phyloP scores from a whole-genome alignment of 2,888 invertebrate genomes.

The Tillus elongatus region DNA sequence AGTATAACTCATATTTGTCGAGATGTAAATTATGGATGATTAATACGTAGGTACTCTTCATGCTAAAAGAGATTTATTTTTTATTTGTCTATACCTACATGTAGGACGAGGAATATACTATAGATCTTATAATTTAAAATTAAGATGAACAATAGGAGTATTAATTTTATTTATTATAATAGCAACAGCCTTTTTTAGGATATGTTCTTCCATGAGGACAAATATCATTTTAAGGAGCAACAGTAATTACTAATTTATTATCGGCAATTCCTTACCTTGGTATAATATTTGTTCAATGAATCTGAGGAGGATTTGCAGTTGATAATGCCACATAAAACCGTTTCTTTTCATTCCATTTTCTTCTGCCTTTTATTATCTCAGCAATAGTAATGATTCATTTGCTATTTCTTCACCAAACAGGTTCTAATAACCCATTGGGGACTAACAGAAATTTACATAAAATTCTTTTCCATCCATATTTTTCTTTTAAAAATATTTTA shows the following conservation, averaged over 20 bases:
- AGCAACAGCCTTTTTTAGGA: slow-evolving; percentile 66
- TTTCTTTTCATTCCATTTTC: slow-evolving; percentile 66
- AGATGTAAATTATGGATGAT: slow-evolving; percentile 61
- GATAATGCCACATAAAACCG: slow-evolving; percentile 67
- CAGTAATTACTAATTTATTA: too few species aligned
- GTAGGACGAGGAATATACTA: too few species aligned
- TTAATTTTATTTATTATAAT: slow-evolving; percentile 59
- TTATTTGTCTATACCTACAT: slow-evolving; percentile 60
- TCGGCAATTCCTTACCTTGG: too few species aligned
- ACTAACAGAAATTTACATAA: slow-evolving; percentile 56
- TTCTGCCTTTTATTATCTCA: too few species aligned
- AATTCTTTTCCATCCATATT: too few species aligned
- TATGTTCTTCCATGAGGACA: too few species aligned
- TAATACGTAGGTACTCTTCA: slow-evolving; percentile 57
- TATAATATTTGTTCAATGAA: too few species aligned
- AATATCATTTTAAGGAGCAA: too few species aligned
- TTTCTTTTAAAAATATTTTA: too few species aligned
- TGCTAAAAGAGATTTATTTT: slow-evolving; percentile 66
- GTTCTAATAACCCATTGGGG: slow-evolving; percentile 60
- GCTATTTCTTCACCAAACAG: slow-evolving; percentile 57
- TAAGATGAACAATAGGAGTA: slow-evolving; percentile 57
- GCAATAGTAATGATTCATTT: slow-evolving; percentile 58
- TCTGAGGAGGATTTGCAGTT: too few species aligned
- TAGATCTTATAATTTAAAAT: slow-evolving; percentile 39
- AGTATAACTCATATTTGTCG: slow-evolving; percentile 64